Evolutionary conservation across 1,140 invertebrate species (phyloP).

Genomic region (Drosophila nigromelanica): DNA sequence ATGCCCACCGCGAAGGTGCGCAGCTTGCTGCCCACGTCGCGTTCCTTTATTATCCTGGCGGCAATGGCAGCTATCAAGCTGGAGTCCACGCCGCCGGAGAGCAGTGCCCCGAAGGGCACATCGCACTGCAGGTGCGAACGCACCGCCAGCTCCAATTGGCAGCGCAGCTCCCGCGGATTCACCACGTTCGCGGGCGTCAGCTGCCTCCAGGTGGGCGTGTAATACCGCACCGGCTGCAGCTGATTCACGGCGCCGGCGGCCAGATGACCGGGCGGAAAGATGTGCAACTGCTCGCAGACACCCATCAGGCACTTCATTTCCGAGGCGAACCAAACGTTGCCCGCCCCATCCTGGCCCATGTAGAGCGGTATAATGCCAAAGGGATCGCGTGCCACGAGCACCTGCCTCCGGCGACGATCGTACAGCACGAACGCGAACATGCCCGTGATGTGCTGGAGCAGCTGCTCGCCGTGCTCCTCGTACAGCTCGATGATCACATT

Average conservation of each 20-base stretch:
- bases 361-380: constrained; percentile 92
- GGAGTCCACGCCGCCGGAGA: constrained; percentile 94
- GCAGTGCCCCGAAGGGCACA: constrained; percentile 81
- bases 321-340: constrained; percentile 69
- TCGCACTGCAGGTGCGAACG: constrained; percentile 72
- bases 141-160: constrained; percentile 58
- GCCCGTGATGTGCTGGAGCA: constrained; percentile 88
- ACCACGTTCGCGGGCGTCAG: constrained; percentile 38
- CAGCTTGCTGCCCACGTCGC: constrained; percentile 68
- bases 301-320: constrained; percentile 73
- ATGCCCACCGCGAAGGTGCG: constrained; percentile 95
- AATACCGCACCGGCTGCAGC: constrained; percentile 42
- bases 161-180: constrained; percentile 47
- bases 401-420: constrained; percentile 88
- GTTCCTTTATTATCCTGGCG: constrained; percentile 84
- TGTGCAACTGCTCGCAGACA: constrained; percentile 50
- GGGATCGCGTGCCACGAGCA: constrained; percentile 93
- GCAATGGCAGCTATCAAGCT: constrained; percentile 91
- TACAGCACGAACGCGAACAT: constrained; percentile 94
- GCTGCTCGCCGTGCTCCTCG: constrained; percentile 86
- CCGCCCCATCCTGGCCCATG: constrained; percentile 84
- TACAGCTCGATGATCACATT: constrained; percentile 90
- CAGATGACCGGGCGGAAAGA: constrained; percentile 58
- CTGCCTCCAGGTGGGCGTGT: constrained; percentile 50
- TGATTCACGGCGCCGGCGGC: constrained; percentile 48